Conservation (phyloP, 53 echinoderm and acorn worm species). For the Mesocentrotus franciscanus region DNA sequence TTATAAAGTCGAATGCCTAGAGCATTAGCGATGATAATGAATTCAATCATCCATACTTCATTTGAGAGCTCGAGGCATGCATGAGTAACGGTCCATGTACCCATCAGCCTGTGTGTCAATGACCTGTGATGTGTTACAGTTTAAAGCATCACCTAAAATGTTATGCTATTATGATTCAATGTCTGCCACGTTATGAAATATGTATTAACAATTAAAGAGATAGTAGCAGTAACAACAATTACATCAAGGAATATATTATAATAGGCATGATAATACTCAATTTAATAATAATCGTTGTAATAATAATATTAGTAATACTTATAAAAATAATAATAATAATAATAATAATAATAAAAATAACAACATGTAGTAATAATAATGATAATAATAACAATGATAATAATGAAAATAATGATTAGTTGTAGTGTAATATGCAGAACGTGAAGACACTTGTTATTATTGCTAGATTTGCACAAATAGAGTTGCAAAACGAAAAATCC, state of each 20-base stretch:
- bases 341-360: neutral
- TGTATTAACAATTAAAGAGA: too few relatives aligned
- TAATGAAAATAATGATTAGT: neutral
- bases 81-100: slow-evolving; percentile 20
- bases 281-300: too few relatives aligned
- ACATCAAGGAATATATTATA: too few relatives aligned
- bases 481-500: too few relatives aligned
- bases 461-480: too few relatives aligned
- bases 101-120: neutral
- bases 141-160: neutral
- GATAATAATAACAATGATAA: too few relatives aligned
- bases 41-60: neutral
- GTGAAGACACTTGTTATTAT: too few relatives aligned
- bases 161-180: neutral
- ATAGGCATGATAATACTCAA: too few relatives aligned
- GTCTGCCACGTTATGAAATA: neutral
- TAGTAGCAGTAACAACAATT: too few relatives aligned
- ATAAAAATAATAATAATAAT: too few relatives aligned
- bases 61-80: slow-evolving; percentile 18
- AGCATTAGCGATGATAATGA: slow-evolving; percentile 46
- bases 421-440: neutral
- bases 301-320: too few relatives aligned
- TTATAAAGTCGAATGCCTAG: neutral
- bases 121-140: neutral
- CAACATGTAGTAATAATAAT: too few relatives aligned